A percentile compares a stretch with the other conserved stretches of the same genome.
These are phyloP conservation scores for Sesamia nonagrioides DNA, from an alignment of 1,140 invertebrate species.

Conservation along the genomic window DNA sequence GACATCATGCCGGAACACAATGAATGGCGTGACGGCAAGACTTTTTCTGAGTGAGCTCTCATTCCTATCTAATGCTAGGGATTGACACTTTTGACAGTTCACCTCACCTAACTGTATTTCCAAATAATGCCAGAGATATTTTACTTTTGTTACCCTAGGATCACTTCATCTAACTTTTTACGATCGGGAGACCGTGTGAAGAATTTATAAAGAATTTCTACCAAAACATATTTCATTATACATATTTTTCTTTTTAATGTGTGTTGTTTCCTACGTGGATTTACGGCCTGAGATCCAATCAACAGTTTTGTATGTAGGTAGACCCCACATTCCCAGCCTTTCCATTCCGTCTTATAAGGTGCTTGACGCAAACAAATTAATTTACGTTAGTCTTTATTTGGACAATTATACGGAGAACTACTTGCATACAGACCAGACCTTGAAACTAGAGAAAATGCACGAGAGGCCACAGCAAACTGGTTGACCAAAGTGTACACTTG, in stretches of 20 bases:
- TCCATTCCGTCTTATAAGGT: slow-evolving; percentile 26
- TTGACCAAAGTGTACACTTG: slow-evolving; percentile 58
- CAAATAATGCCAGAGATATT: no score
- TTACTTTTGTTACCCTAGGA: no score
- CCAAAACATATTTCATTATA: no score
- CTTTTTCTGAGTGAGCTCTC: no score
- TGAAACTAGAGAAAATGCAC: slow-evolving; percentile 66
- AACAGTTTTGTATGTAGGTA: not conserved
- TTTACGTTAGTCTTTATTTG: slow-evolving; percentile 58
- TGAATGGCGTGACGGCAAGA: no score
- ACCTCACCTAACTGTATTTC: no score
- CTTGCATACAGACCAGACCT: slow-evolving; percentile 53
- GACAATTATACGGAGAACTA: slow-evolving; percentile 56
- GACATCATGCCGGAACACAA: no score
- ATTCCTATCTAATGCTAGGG: no score
- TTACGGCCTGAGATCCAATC: not conserved
- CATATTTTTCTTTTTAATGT: not conserved
- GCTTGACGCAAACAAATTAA: slow-evolving; percentile 52
- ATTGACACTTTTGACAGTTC: no score
- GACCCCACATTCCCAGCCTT: not conserved
- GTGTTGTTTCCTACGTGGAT: not conserved
- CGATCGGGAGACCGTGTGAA: no score
- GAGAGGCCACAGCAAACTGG: slow-evolving; percentile 65
- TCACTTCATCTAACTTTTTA: no score
- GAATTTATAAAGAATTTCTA: no score